Percentiles rank a stretch among this genome's conserved stretches.
These are phyloP conservation scores for Prenolepis imparis DNA, from an alignment of 2,888 invertebrate species.

Conservation along the genomic window DNA sequence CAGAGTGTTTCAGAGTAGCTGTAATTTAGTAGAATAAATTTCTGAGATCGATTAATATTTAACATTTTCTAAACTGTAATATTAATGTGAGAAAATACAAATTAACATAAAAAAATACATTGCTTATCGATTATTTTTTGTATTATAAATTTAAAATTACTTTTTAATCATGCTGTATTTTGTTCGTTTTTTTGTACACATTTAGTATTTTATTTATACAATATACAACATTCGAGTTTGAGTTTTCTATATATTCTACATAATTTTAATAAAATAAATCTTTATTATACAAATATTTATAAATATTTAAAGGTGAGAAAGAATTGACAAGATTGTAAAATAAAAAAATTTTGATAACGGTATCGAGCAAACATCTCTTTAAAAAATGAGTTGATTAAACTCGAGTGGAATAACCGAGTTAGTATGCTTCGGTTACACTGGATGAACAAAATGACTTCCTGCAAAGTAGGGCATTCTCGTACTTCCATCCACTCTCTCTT, in stretches of 20 bases:
- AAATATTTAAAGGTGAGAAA: not conserved
- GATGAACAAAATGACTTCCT: not conserved
- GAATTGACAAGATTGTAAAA: not conserved
- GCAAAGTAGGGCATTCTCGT: not conserved
- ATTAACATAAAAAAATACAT: not conserved
- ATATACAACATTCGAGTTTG: not conserved
- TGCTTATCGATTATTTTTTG: not conserved
- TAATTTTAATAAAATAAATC: not conserved
- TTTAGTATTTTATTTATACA: not conserved
- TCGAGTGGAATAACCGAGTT: not conserved
- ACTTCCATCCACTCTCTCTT: not conserved
- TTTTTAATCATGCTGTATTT: not conserved
- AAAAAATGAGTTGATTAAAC: not conserved
- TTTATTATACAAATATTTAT: not conserved
- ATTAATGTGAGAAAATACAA: not conserved
- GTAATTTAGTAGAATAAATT: not conserved
- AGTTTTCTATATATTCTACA: not conserved
- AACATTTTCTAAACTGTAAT: not conserved
- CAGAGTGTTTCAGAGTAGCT: not conserved
- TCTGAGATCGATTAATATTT: not conserved
- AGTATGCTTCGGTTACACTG: not conserved
- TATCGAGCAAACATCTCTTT: not conserved
- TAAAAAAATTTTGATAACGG: not conserved
- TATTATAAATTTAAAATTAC: not conserved
- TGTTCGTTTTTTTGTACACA: not conserved